These are phyloP conservation scores for Bombus balteatus DNA, from an alignment of 1,140 invertebrate genomes.

Conservation along the genomic window DNA sequence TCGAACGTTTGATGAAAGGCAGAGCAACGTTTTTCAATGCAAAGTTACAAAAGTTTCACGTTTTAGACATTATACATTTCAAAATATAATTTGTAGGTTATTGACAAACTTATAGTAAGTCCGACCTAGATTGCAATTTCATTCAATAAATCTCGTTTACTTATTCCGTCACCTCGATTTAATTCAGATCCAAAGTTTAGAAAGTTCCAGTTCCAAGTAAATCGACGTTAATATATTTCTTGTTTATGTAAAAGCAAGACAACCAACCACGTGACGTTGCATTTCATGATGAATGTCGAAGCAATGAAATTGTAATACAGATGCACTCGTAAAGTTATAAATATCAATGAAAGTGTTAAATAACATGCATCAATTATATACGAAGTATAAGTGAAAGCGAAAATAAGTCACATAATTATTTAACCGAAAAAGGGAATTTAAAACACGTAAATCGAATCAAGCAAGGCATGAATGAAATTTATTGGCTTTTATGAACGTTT, in stretches of 20 bases:
- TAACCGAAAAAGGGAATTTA: background rate
- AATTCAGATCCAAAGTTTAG: background rate
- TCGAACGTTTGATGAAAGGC: background rate
- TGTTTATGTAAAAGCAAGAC: background rate
- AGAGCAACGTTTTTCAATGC: background rate
- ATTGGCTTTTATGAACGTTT: background rate
- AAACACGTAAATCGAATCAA: background rate
- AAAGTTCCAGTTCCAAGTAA: background rate
- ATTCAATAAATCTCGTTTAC: background rate
- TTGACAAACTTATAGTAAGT: background rate
- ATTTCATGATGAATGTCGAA: background rate
- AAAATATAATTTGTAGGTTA: background rate
- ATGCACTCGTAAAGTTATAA: background rate
- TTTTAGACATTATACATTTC: background rate
- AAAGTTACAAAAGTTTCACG: background rate
- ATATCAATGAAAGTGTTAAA: constrained; percentile 19
- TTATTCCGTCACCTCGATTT: background rate
- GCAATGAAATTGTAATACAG: background rate
- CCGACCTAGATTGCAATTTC: background rate
- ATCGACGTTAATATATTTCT: background rate
- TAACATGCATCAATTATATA: background rate
- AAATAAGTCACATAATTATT: background rate
- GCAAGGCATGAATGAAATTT: background rate
- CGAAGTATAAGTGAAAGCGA: background rate
- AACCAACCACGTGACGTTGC: too few relatives aligned